Base-by-base conservation (phyloP, 2,888 invertebrate species). In the Drosophila merina region DNA sequence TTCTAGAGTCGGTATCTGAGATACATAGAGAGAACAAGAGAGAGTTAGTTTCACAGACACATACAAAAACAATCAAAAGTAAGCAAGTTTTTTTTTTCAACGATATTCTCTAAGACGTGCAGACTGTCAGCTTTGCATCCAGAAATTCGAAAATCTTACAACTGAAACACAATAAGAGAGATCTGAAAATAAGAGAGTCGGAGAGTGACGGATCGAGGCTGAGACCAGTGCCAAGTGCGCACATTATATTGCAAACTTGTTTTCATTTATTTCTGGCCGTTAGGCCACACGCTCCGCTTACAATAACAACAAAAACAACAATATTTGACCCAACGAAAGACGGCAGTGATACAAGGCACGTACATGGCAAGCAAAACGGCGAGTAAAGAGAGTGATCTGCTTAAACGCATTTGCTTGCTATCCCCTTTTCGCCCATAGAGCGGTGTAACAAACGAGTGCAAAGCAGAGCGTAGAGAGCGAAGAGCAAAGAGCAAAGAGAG, bases 331-430 rank as follows among this genome's bases (percentile, higher is more conserved):
- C 36, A 12, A 12, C n/a, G 2, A 47, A 66, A 66, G 56, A 48
- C 59, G 75, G 76, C 58, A 82, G 72, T 88, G 90, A 89, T 86
- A 89, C 83, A 81, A 78, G 82, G 86, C 89, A 89, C 89, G 89
- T 89, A 89, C 78, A 64, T 57, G 75, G 20, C 20, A 68, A 63
- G 75, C 79, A 70, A 84, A 68, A 31, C 72, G 66, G 72, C 87
- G 87, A 86, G 44, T 20, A 47, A 51, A 42, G 60, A 50, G 49
- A 38, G 26, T 40, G 67, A 68, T 68, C 74, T 58, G 55, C 54
- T 56, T 54, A 55, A 70, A 64, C 75, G 73, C 76, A 83, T 75
- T 84, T 62, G 72, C 58, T 66, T 74, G 70, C 25, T 40, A 9
- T 30, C 25, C 52, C 66, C 50, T 56, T 2, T 38, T 76, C 69